phyloP scores from a whole-genome alignment of 1,140 invertebrate genomes.

The Phymastichus coffea region DNA sequence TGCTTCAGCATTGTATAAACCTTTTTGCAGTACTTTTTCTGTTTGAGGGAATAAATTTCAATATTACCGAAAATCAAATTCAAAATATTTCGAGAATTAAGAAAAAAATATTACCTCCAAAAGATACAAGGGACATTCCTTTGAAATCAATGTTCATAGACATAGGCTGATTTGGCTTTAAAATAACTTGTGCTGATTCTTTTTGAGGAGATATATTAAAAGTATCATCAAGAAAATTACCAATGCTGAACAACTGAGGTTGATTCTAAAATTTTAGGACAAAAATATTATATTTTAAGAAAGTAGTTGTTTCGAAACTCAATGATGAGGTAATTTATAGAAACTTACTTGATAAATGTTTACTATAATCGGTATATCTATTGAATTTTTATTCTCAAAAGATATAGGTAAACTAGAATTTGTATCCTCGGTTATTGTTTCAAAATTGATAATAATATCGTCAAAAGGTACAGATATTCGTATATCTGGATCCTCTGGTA shows the following conservation, averaged over 20 bases:
- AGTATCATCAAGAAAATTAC: conserved; percentile 25
- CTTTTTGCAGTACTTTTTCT: conserved; percentile 12
- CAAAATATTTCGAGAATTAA: not conserved
- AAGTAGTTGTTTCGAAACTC: not conserved
- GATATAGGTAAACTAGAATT: conserved; percentile 36
- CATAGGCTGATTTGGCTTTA: conserved; percentile 23
- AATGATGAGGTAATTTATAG: conserved; percentile 15
- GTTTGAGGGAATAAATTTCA: not conserved
- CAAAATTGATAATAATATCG: conserved; percentile 39
- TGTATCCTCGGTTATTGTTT: conserved; percentile 36
- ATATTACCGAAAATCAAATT: not conserved
- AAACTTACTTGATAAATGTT: conserved; percentile 41
- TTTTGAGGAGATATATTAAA: conserved; percentile 6
- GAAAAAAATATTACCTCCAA: conserved; percentile 21
- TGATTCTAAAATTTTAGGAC: conserved; percentile 18
- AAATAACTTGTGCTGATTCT: conserved; percentile 6
- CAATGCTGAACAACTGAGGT: conserved; percentile 34
- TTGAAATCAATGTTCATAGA: conserved; percentile 28
- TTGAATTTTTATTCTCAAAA: conserved; percentile 47
- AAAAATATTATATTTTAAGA: not conserved
- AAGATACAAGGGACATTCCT: conserved; percentile 28
- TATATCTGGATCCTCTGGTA: conserved; percentile 45
- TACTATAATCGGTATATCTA: conserved; percentile 40
- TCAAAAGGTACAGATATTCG: conserved; percentile 30
- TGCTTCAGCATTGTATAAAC: conserved; percentile 9